phyloP scores from a whole-genome alignment of 2,113 vertebrate genomes.

The Hyperopisus bebe region DNA sequence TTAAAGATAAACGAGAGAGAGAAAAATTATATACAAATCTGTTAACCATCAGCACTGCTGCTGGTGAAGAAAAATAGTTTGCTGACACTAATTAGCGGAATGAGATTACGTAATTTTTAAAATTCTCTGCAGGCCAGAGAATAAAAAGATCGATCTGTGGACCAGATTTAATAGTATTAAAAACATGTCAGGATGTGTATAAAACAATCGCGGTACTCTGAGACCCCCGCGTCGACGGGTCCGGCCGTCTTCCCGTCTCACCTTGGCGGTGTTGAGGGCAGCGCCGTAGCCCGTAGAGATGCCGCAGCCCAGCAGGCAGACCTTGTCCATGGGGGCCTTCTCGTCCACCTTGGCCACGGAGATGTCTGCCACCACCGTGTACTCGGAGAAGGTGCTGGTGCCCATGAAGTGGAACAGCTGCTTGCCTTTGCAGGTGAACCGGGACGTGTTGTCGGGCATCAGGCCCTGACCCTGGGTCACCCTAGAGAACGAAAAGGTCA shows the following conservation, averaged over 20 bases:
- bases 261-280: constrained; percentile 69
- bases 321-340: constrained; percentile 63
- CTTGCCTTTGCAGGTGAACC: constrained; percentile 72
- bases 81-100: not conserved
- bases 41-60: not conserved
- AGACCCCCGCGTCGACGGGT: not conserved
- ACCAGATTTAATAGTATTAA: not conserved
- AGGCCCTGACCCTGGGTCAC: constrained; percentile 63
- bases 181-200: not conserved
- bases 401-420: constrained; percentile 68
- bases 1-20: not conserved
- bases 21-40: not conserved
- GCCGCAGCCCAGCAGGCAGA: constrained; percentile 69
- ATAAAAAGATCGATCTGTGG: not conserved
- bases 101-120: not conserved
- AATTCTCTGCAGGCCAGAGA: not conserved
- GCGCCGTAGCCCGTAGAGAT: constrained; percentile 71
- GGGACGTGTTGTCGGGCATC: constrained; percentile 82
- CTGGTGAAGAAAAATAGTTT: not conserved
- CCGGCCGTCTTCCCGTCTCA: constrained; percentile 15
- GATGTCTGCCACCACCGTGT: constrained; percentile 69
- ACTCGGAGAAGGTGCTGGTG: constrained; percentile 73
- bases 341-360: constrained; percentile 64
- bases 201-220: not conserved
- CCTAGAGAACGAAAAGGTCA: constrained; percentile 34